Conservation (phyloP, 2,113 vertebrate species). For the Nerophis lumbriciformis region DNA sequence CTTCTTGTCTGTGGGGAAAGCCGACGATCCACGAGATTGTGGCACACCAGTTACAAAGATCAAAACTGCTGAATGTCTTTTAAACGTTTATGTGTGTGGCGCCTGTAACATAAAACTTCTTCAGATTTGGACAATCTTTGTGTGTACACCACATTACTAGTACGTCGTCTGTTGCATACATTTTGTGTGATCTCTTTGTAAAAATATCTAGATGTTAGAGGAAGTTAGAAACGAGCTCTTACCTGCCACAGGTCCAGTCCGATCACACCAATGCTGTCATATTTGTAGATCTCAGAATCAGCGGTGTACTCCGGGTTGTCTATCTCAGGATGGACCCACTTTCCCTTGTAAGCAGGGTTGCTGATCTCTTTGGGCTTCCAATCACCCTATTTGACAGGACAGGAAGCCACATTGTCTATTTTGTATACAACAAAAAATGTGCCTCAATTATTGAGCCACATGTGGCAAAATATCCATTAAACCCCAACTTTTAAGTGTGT, state of each 20-base stretch:
- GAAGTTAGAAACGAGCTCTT: not conserved
- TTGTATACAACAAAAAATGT: not conserved
- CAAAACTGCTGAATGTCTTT: no score
- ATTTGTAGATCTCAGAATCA: conserved; percentile 75
- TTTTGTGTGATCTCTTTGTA: not conserved
- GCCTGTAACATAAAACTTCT: no score
- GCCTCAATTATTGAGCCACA: not conserved
- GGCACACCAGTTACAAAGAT: no score
- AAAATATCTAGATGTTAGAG: no score
- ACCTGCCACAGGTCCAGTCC: conserved; percentile 82
- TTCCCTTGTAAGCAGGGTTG: conserved; percentile 79
- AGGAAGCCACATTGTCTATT: not conserved
- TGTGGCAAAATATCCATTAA: not conserved
- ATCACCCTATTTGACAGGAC: conserved; percentile 59
- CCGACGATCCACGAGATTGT: no score
- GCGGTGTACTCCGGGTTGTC: conserved; percentile 81
- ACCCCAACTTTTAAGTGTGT: not conserved
- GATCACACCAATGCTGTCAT: conserved; percentile 72
- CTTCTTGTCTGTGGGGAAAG: no score
- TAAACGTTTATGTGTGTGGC: no score
- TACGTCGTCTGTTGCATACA: no score
- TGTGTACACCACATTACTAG: no score
- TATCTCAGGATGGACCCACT: conserved; percentile 80
- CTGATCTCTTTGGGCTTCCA: conserved; percentile 77
- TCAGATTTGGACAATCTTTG: no score